These are phyloP conservation scores for Neogale vison DNA, from an alignment of 2,113 vertebrate species.

Conservation along the genomic window DNA sequence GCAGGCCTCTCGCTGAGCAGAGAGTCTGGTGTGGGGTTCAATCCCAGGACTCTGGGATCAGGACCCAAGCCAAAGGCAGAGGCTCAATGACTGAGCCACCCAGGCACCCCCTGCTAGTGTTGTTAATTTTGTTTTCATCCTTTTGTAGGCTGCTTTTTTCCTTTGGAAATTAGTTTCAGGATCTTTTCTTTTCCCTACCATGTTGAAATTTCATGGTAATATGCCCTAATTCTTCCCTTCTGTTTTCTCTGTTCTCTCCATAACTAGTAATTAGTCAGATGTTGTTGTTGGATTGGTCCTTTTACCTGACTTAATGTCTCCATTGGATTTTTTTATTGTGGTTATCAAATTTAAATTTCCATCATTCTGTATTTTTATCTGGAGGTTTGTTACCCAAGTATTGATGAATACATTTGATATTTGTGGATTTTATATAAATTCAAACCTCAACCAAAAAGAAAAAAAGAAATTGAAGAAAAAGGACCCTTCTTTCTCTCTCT, in stretches of 20 bases:
- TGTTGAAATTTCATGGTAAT: background rate
- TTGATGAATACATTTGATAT: background rate
- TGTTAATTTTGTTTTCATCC: conserved; percentile 11
- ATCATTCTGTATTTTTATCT: background rate
- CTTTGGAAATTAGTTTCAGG: background rate
- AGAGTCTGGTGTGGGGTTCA: no score
- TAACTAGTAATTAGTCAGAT: background rate
- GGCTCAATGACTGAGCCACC: no score
- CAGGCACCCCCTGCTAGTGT: background rate
- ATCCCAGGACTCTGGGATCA: no score
- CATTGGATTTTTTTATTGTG: background rate
- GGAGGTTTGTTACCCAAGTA: background rate
- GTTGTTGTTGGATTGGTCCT: background rate
- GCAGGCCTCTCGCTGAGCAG: no score
- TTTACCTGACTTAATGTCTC: background rate
- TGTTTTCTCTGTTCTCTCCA: background rate
- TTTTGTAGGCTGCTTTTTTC: background rate
- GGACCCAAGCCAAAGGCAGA: no score
- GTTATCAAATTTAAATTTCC: background rate
- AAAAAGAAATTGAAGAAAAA: background rate
- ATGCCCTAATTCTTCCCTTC: background rate
- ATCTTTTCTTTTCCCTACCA: background rate
- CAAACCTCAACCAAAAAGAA: background rate
- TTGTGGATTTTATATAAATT: background rate
- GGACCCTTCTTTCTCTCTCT: background rate